Conservation (phyloP, 2,113 vertebrate species). For the Nothoprocta perdicaria region DNA sequence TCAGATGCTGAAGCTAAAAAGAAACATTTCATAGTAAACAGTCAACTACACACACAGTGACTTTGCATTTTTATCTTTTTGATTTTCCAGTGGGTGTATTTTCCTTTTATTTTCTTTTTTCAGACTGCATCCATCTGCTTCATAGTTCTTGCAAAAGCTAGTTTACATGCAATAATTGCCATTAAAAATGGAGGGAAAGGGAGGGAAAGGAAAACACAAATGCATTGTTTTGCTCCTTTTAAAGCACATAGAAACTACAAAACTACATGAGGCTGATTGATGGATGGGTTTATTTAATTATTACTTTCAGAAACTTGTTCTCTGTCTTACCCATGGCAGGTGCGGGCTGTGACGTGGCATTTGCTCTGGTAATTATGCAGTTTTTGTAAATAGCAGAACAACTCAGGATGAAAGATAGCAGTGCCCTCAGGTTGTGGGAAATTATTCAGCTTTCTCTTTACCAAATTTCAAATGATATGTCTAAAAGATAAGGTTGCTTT, state of each 20-base stretch:
- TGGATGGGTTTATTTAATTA: conserved; percentile 48
- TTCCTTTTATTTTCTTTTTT: conserved; percentile 20
- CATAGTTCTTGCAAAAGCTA: conserved; percentile 2
- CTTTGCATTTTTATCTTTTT: conserved; percentile 68
- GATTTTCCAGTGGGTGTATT: conserved; percentile 64
- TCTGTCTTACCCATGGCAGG: conserved; percentile 59
- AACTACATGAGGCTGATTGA: conserved; percentile 16
- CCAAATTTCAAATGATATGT: conserved; percentile 11
- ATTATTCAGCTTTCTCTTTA: conserved; percentile 56
- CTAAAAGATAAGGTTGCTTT: conserved; percentile 31
- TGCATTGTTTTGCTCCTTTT: conserved; percentile 21
- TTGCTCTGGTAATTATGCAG: conserved; percentile 69
- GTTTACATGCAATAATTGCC: conserved; percentile 62
- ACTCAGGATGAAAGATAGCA: conserved; percentile 63
- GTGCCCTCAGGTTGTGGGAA: conserved; percentile 59
- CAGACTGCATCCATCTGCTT: conserved; percentile 55
- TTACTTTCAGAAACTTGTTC: conserved; percentile 33
- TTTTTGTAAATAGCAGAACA: conserved; percentile 69
- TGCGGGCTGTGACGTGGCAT: conserved; percentile 67
- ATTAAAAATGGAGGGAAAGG: conserved; percentile 40
- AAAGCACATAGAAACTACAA: conserved; percentile 14
- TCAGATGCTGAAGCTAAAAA: conserved; percentile 45
- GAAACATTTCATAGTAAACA: conserved; percentile 35
- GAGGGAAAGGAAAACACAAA: background rate
- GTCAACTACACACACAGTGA: conserved; percentile 45